These are phyloP conservation scores for Augochlora pura DNA, from an alignment of 1,140 invertebrate species.

Conservation along the genomic window DNA sequence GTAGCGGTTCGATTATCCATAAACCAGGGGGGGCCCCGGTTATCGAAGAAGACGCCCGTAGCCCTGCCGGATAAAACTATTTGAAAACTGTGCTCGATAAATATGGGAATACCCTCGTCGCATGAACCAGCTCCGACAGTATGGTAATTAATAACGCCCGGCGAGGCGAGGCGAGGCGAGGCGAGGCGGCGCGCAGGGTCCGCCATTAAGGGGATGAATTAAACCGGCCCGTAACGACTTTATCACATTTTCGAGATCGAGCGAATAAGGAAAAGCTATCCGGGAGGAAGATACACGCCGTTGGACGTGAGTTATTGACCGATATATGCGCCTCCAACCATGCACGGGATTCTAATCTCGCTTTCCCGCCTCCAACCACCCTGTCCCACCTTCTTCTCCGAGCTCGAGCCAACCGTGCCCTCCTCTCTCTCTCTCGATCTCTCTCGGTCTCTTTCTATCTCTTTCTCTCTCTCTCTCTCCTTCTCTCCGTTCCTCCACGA, in stretches of 20 bases:
- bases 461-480: slow-evolving; percentile 23
- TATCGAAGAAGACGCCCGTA: background rate
- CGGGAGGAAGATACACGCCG: slow-evolving; percentile 46
- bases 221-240: slow-evolving; percentile 36
- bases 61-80: background rate
- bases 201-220: background rate
- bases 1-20: background rate
- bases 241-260: slow-evolving; percentile 39
- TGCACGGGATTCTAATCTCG: slow-evolving; percentile 78
- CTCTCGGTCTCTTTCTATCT: slow-evolving; percentile 13
- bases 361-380: slow-evolving; percentile 66
- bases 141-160: slow-evolving; percentile 22
- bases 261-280: slow-evolving; percentile 46
- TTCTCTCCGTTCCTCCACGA: slow-evolving; percentile 20
- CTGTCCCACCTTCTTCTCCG: slow-evolving; percentile 60
- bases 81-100: slow-evolving; percentile 7
- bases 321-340: slow-evolving; percentile 70
- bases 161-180: too few relatives aligned
- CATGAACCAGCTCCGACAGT: background rate
- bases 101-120: background rate
- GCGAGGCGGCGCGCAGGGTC: too few relatives aligned
- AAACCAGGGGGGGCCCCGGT: background rate
- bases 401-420: slow-evolving; percentile 58
- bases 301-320: slow-evolving; percentile 63
- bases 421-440: slow-evolving; percentile 25